Conservation (phyloP, 2,113 vertebrate genomes). For the Romanogobio albipinnatus region DNA sequence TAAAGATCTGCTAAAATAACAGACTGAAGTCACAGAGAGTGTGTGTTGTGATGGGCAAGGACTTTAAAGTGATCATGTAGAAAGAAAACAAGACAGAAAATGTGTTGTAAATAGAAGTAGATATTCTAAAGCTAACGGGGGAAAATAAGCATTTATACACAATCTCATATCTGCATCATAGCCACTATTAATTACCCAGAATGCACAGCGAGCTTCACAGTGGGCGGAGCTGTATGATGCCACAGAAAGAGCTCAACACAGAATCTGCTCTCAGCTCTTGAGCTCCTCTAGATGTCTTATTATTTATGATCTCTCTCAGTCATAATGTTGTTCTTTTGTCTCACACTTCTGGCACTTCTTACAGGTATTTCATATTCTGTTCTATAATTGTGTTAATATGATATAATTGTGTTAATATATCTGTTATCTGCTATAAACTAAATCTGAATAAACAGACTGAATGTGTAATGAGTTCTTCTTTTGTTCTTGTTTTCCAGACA, state of each 20-base stretch:
- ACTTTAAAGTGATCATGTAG: too few species aligned
- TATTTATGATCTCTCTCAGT: not conserved
- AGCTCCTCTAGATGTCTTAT: not conserved
- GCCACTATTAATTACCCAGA: not conserved
- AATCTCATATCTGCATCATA: not conserved
- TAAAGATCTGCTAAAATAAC: too few species aligned
- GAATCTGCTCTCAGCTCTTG: not conserved
- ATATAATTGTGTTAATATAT: not conserved
- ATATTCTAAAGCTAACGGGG: too few species aligned
- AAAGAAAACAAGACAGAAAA: too few species aligned
- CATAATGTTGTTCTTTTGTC: not conserved
- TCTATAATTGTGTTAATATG: not conserved
- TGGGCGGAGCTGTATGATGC: not conserved
- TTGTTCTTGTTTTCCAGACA: not conserved
- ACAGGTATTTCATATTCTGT: not conserved
- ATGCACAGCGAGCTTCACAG: not conserved
- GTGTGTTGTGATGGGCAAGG: too few species aligned
- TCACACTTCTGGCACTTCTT: not conserved
- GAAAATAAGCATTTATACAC: too few species aligned
- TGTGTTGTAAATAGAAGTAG: too few species aligned
- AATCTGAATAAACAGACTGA: not conserved
- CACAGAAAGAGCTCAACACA: not conserved
- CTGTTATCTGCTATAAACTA: not conserved
- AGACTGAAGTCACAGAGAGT: too few species aligned
- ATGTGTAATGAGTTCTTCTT: not conserved